These are phyloP conservation scores for Styela plicata DNA, from an alignment of 23 tunicate species.

Conservation along the genomic window DNA sequence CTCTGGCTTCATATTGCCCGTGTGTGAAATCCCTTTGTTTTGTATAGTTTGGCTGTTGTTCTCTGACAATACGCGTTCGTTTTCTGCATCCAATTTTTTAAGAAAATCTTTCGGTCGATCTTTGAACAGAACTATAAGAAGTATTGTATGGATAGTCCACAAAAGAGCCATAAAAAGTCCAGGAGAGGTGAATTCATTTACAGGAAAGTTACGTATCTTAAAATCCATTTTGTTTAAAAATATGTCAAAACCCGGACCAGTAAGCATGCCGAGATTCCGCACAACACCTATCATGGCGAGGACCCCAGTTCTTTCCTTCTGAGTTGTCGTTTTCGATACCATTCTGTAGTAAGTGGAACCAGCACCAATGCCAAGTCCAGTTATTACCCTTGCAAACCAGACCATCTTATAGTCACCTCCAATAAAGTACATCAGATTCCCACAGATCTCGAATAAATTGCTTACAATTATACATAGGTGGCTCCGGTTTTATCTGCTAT, in stretches of 20 bases:
- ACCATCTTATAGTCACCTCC: conserved; percentile 48
- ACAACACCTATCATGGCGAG: conserved; percentile 59
- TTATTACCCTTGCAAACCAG: conserved; percentile 57
- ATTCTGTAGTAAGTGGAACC: conserved; percentile 70
- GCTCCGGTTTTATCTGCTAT: conserved; percentile 56
- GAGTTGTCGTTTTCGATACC: conserved; percentile 51
- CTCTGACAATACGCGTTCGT: background rate
- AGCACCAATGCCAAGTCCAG: conserved; percentile 85
- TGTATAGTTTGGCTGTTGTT: background rate
- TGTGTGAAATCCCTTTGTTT: background rate
- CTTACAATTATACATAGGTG: conserved; percentile 42
- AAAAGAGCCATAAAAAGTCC: conserved; percentile 77
- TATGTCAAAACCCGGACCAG: conserved; percentile 81
- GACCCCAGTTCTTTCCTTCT: conserved; percentile 59
- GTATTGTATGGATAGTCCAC: conserved; percentile 50
- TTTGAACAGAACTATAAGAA: conserved; percentile 37
- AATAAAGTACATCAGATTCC: conserved; percentile 71
- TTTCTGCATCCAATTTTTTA: background rate
- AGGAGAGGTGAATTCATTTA: conserved; percentile 46
- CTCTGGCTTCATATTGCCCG: no score
- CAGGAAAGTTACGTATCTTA: conserved; percentile 58
- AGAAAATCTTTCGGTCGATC: conserved; percentile 12
- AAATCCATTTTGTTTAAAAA: conserved; percentile 46
- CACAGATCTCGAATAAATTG: conserved; percentile 72
- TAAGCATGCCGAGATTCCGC: conserved; percentile 67